phyloP scores from a whole-genome alignment of 2,888 invertebrate genomes.

The Lydus trimaculatus region DNA sequence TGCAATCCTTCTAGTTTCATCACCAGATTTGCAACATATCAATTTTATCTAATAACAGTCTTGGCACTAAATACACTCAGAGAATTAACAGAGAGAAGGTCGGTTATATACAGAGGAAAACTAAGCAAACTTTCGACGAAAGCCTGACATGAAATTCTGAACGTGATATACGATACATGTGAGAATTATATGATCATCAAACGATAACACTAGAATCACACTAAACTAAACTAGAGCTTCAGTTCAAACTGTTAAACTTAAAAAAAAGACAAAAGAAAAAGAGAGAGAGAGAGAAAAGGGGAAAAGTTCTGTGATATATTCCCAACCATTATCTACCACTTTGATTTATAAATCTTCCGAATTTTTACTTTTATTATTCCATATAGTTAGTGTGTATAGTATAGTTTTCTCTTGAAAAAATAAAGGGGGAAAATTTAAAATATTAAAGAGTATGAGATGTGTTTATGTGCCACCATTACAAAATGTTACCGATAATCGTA shows the following conservation, averaged over 20 bases:
- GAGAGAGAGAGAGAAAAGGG: background rate
- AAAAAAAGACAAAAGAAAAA: background rate
- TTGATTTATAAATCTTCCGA: background rate
- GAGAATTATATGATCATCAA: slow-evolving; percentile 7
- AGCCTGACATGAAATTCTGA: background rate
- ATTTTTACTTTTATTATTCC: background rate
- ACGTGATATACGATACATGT: slow-evolving; percentile 8
- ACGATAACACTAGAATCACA: slow-evolving; percentile 6
- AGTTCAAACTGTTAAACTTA: background rate
- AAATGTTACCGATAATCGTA: slow-evolving; percentile 27
- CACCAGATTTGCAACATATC: slow-evolving; percentile 3
- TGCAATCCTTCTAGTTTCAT: slow-evolving; percentile 5
- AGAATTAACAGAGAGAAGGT: background rate
- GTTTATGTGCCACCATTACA: background rate
- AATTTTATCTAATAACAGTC: background rate
- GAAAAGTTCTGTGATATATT: background rate
- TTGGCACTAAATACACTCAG: background rate
- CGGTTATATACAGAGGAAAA: background rate
- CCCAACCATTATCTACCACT: background rate
- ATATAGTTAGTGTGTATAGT: background rate
- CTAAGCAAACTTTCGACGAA: background rate
- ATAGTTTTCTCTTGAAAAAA: background rate
- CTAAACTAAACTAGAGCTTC: slow-evolving; percentile 1
- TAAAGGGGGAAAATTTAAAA: background rate
- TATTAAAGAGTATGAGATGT: background rate